A percentile compares a stretch with the other conserved stretches of the same genome.
Conservation (phyloP, 2,113 vertebrate species). For the Indicator maculatus region DNA sequence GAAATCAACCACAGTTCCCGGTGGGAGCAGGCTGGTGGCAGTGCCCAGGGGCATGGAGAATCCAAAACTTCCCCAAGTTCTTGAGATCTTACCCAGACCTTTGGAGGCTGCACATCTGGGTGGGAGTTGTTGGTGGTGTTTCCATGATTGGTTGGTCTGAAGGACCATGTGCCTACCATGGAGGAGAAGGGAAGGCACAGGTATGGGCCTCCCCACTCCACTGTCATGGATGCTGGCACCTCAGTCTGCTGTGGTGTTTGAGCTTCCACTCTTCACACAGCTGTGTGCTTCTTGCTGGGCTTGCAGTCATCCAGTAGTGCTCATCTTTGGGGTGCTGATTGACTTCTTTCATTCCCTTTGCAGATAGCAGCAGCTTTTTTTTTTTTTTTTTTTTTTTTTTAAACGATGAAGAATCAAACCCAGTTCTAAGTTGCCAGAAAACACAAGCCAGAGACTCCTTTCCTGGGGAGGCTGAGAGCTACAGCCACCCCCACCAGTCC, state of each 20-base stretch:
- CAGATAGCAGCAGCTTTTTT: slow-evolving; percentile 51
- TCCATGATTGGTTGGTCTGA: background rate
- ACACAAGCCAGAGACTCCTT: slow-evolving; percentile 53
- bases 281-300: background rate
- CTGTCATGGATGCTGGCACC: background rate
- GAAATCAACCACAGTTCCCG: background rate
- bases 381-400: background rate
- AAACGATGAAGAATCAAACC: background rate
- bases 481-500: slow-evolving; percentile 15
- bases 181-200: background rate
- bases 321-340: background rate
- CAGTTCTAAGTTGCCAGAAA: slow-evolving; percentile 76
- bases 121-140: background rate
- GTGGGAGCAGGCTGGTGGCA: background rate
- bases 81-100: slow-evolving; percentile 6
- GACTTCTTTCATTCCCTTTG: slow-evolving; percentile 39
- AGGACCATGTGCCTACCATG: background rate
- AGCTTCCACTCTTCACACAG: background rate
- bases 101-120: background rate
- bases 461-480: slow-evolving; percentile 48
- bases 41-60: background rate
- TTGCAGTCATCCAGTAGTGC: background rate
- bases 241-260: background rate
- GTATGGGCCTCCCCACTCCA: background rate
- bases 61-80: background rate